These are phyloP conservation scores for Halocaridina rubra DNA, from an alignment of 2,888 invertebrate species.

Conservation along the genomic window DNA sequence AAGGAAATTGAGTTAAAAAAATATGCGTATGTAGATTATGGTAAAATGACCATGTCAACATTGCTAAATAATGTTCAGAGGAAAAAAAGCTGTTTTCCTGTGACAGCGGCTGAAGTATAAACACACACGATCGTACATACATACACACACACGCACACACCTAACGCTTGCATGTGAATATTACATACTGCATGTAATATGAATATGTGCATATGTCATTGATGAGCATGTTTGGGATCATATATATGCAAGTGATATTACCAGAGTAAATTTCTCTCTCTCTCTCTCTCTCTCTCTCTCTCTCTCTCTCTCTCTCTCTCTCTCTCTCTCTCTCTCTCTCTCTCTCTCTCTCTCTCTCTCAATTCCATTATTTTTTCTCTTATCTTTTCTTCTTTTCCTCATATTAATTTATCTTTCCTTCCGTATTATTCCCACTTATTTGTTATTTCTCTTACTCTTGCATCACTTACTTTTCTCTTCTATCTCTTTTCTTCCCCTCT, in stretches of 20 bases:
- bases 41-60: no score
- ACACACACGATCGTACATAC: background rate
- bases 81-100: no score
- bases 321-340: conserved; percentile 8
- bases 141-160: background rate
- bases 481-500: background rate
- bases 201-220: background rate
- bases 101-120: no score
- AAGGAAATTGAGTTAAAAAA: no score
- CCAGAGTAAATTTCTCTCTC: no score
- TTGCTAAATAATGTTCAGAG: no score
- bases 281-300: no score
- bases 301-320: background rate
- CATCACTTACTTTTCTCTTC: background rate
- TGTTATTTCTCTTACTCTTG: background rate
- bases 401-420: background rate
- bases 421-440: no score
- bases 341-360: no score
- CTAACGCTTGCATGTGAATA: background rate
- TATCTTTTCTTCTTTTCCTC: background rate
- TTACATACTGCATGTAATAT: background rate
- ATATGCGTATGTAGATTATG: no score
- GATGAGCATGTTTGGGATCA: background rate
- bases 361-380: background rate
- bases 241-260: background rate